These are phyloP conservation scores for Sinelater perroti DNA, from an alignment of 2,888 invertebrate genomes.

Conservation along the genomic window DNA sequence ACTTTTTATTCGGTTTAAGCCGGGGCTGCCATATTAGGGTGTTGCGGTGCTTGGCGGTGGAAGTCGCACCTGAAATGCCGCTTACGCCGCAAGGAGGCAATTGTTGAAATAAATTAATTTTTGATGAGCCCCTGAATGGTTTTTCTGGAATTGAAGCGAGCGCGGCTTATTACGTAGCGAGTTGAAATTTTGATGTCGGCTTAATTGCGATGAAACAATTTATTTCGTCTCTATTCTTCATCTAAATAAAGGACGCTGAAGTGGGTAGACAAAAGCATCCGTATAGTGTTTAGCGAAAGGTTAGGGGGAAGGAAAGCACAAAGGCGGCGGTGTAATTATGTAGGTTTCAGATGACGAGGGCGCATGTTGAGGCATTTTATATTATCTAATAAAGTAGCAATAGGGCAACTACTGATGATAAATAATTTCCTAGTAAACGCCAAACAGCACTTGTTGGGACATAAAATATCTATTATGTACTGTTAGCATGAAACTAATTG, in stretches of 20 bases:
- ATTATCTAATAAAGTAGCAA: conserved; percentile 7
- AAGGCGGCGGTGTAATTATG: conserved; percentile 23
- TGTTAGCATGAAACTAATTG: too few species aligned
- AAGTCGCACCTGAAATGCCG: too few species aligned
- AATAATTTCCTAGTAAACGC: too few species aligned
- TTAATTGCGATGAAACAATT: conserved; percentile 17
- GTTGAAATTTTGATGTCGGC: background rate
- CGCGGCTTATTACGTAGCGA: background rate
- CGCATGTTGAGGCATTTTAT: conserved; percentile 6
- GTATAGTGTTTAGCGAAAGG: conserved; percentile 18
- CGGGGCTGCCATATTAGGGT: too few species aligned
- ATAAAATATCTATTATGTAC: too few species aligned
- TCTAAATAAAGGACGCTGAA: conserved; percentile 5
- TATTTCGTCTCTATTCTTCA: conserved; percentile 15
- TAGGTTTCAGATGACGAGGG: conserved; percentile 16
- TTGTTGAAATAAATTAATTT: background rate
- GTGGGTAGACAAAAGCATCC: conserved; percentile 14
- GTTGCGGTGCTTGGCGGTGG: too few species aligned
- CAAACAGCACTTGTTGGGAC: too few species aligned
- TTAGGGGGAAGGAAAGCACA: conserved; percentile 16
- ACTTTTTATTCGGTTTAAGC: conserved; percentile 25
- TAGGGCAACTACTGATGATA: too few species aligned
- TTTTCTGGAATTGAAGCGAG: too few species aligned
- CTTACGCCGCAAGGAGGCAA: too few species aligned
- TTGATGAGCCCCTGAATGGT: too few species aligned